A percentile compares a stretch with the other conserved stretches of the same genome.
Evolutionary conservation across 2,797 vertebrate species (phyloP).

Genomic region (Gouania willdenowi): DNA sequence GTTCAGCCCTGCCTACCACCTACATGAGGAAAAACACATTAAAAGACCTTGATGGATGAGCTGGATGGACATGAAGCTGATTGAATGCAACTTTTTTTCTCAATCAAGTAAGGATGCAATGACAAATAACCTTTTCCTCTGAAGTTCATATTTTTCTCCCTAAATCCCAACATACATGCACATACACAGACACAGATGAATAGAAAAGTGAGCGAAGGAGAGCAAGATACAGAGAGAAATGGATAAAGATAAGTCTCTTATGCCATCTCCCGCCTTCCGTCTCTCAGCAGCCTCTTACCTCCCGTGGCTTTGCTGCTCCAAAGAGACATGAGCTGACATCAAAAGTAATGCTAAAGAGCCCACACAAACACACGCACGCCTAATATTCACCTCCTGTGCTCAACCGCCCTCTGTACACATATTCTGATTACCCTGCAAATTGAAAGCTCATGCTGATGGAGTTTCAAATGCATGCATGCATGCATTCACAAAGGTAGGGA

Average conservation of each 20-base stretch:
- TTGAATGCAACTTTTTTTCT: slow-evolving; percentile 35
- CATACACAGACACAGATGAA: slow-evolving; percentile 1
- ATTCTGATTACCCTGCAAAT: slow-evolving; percentile 56
- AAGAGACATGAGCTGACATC: slow-evolving; percentile 56
- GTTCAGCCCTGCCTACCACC: background rate
- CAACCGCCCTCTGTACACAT: slow-evolving; percentile 29
- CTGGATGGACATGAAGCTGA: slow-evolving; percentile 23
- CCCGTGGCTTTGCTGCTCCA: slow-evolving; percentile 42
- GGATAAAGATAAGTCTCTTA: slow-evolving; percentile 29
- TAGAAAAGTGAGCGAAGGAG: background rate
- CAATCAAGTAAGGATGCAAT: too few species aligned
- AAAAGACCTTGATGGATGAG: slow-evolving; percentile 30
- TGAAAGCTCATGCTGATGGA: slow-evolving; percentile 36
- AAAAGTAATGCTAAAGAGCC: slow-evolving; percentile 43
- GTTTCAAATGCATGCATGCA: slow-evolving; percentile 14
- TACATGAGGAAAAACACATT: slow-evolving; percentile 21
- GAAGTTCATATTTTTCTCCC: slow-evolving; percentile 35
- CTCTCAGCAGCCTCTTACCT: slow-evolving; percentile 42
- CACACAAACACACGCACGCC: slow-evolving; percentile 1
- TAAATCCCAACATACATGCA: slow-evolving; percentile 23
- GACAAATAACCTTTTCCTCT: too few species aligned
- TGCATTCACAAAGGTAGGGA: slow-evolving; percentile 15
- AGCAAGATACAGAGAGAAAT: slow-evolving; percentile 2
- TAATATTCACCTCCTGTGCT: slow-evolving; percentile 38
- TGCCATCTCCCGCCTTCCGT: slow-evolving; percentile 39